phyloP scores from a whole-genome alignment of 2,113 vertebrate species.

The Glaucomys volans region DNA sequence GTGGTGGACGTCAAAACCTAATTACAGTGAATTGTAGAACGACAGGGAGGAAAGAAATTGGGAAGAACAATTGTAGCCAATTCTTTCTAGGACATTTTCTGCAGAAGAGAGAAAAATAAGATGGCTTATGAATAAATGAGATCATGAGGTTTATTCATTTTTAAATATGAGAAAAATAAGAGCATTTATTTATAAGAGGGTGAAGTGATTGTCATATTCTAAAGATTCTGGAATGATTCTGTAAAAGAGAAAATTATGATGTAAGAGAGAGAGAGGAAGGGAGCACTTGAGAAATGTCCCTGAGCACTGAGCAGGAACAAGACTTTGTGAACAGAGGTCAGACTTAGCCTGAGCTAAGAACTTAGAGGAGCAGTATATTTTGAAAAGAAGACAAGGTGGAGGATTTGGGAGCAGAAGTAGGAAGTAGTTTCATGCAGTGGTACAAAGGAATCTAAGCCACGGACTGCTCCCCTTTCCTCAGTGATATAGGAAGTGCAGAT shows the following conservation, averaged over 20 bases:
- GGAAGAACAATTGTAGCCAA: neutral
- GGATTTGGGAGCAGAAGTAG: neutral
- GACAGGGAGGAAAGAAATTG: neutral
- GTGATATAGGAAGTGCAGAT: neutral
- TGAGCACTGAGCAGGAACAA: neutral
- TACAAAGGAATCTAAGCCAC: neutral
- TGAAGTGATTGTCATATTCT: neutral
- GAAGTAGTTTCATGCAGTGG: neutral
- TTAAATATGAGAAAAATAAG: neutral
- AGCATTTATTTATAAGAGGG: neutral
- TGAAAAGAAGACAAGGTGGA: neutral
- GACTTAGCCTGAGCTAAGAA: neutral
- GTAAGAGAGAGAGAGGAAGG: neutral
- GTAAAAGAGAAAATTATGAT: neutral
- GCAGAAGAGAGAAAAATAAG: neutral
- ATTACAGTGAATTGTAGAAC: neutral
- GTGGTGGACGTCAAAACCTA: neutral
- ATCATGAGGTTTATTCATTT: conserved; percentile 10
- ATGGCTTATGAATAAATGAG: neutral
- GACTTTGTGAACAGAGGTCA: neutral
- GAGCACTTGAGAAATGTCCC: neutral
- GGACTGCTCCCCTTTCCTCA: neutral
- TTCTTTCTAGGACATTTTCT: neutral
- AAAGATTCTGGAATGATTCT: neutral
- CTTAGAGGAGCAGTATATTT: no score